Evolutionary conservation across 2,797 vertebrate genomes (phyloP).

Genomic region (Siniperca obscura): DNA sequence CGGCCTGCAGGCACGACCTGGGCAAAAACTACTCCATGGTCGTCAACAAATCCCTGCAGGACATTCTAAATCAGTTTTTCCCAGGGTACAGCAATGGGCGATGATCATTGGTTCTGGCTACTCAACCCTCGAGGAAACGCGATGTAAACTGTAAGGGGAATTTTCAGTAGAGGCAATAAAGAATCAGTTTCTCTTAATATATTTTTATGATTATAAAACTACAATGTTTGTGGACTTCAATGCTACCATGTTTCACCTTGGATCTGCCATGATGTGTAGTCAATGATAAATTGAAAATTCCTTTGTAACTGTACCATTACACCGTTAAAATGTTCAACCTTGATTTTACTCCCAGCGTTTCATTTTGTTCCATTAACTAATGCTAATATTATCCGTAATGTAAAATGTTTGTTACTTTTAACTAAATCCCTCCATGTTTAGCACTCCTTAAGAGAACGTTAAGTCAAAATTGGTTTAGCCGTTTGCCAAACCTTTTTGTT

Average conservation of each 20-base stretch:
- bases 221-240: slow-evolving; percentile 71
- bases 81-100: slow-evolving; percentile 96
- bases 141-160: slow-evolving; percentile 78
- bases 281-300: slow-evolving; percentile 59
- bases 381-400: slow-evolving; percentile 49
- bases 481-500: too few species aligned
- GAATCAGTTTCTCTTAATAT: slow-evolving; percentile 85
- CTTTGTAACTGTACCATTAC: slow-evolving; percentile 51
- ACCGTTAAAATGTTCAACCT: slow-evolving; percentile 51
- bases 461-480: slow-evolving; percentile 24
- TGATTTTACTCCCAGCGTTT: slow-evolving; percentile 33
- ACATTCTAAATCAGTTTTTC: slow-evolving; percentile 92
- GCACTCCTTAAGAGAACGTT: slow-evolving; percentile 42
- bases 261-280: slow-evolving; percentile 63
- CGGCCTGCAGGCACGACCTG: slow-evolving; percentile 93
- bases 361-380: slow-evolving; percentile 60
- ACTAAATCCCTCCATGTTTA: slow-evolving; percentile 51
- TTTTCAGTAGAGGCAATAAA: slow-evolving; percentile 80
- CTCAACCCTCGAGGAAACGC: slow-evolving; percentile 45
- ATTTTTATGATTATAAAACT: slow-evolving; percentile 82
- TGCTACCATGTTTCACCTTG: slow-evolving; percentile 57
- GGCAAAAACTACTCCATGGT: slow-evolving; percentile 90
- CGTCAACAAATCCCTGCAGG: slow-evolving; percentile 92
- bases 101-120: slow-evolving; percentile 82
- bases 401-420: slow-evolving; percentile 49